Evolutionary conservation across 2,113 vertebrate species (phyloP).

Genomic region (Symphodus melops): DNA sequence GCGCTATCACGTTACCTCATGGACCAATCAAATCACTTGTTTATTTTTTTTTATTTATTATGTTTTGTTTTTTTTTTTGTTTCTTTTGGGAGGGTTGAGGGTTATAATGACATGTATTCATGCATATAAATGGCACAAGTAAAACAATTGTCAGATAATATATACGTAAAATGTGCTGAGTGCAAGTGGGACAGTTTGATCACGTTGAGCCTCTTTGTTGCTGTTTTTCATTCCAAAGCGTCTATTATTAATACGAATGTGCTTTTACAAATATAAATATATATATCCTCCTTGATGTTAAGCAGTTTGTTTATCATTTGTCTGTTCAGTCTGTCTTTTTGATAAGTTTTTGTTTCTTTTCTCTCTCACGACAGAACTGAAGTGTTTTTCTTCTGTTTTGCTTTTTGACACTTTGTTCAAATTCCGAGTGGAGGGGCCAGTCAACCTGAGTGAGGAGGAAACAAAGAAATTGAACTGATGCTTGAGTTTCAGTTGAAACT

Average conservation of each 20-base stretch:
- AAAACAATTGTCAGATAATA: slow-evolving; percentile 70
- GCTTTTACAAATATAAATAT: slow-evolving; percentile 71
- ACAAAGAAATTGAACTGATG: slow-evolving; percentile 32
- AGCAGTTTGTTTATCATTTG: slow-evolving; percentile 56
- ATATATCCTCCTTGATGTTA: slow-evolving; percentile 65
- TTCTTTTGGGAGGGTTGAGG: slow-evolving; percentile 11
- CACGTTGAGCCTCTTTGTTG: slow-evolving; percentile 56
- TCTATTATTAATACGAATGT: slow-evolving; percentile 78
- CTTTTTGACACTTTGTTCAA: slow-evolving; percentile 54
- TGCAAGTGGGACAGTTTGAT: slow-evolving; percentile 27
- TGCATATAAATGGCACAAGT: slow-evolving; percentile 56
- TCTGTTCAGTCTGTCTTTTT: slow-evolving; percentile 37
- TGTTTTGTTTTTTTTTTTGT: too few species aligned
- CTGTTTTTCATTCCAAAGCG: slow-evolving; percentile 82
- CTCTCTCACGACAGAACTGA: slow-evolving; percentile 14
- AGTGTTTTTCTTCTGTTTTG: slow-evolving; percentile 40
- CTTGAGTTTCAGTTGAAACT: slow-evolving; percentile 33
- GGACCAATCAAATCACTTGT: slow-evolving; percentile 79
- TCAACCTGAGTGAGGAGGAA: slow-evolving; percentile 29
- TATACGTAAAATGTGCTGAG: slow-evolving; percentile 72
- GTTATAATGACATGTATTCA: slow-evolving; percentile 49
- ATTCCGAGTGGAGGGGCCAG: slow-evolving; percentile 57
- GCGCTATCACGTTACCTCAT: slow-evolving; percentile 69
- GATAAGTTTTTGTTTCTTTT: slow-evolving; percentile 9
- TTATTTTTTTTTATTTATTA: slow-evolving; percentile 78